phyloP scores from a whole-genome alignment of 1,140 invertebrate species.

The Meteorus sp. region DNA sequence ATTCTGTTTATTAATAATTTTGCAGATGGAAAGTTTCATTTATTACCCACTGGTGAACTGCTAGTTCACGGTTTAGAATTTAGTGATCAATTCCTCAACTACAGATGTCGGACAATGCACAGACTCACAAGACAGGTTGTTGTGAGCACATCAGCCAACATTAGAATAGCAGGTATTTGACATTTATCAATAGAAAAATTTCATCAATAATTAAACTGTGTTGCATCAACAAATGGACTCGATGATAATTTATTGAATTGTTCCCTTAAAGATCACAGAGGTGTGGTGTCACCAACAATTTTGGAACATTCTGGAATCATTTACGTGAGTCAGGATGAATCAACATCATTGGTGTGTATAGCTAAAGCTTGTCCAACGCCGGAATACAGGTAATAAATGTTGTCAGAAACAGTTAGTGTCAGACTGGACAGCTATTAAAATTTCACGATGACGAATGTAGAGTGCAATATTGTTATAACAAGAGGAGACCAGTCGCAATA shows the following conservation, averaged over 20 bases:
- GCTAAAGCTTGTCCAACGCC: slow-evolving; percentile 74
- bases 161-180: slow-evolving; percentile 68
- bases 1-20: slow-evolving; percentile 31
- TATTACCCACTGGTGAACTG: slow-evolving; percentile 78
- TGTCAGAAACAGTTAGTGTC: background rate
- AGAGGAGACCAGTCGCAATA: no score
- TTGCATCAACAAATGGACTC: no score
- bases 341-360: slow-evolving; percentile 72
- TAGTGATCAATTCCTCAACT: slow-evolving; percentile 73
- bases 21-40: slow-evolving; percentile 78
- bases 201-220: no score
- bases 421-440: slow-evolving; percentile 7
- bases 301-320: slow-evolving; percentile 70
- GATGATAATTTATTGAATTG: no score
- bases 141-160: slow-evolving; percentile 70
- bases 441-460: slow-evolving; percentile 1
- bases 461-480: no score
- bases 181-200: no score
- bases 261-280: slow-evolving; percentile 65
- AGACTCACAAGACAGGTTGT: slow-evolving; percentile 74
- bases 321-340: slow-evolving; percentile 73
- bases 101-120: slow-evolving; percentile 79
- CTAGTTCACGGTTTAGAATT: slow-evolving; percentile 76
- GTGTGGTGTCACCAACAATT: slow-evolving; percentile 68
- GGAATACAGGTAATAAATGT: slow-evolving; percentile 68